Conservation (phyloP, 53 echinoderm and acorn worm genomes). For the Astropecten irregularis region DNA sequence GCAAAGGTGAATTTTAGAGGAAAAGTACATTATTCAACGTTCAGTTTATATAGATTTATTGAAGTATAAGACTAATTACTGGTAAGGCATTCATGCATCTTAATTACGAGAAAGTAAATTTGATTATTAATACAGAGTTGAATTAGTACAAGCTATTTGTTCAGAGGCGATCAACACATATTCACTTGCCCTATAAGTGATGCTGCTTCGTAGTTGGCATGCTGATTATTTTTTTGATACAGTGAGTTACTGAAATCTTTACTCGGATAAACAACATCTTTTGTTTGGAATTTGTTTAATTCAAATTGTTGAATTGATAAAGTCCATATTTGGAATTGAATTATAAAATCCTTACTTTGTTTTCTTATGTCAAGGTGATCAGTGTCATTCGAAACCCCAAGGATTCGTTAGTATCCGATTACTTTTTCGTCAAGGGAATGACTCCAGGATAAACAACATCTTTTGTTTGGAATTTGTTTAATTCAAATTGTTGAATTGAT, state of each 20-base stretch:
- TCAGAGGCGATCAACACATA: neutral
- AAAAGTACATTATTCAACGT: neutral
- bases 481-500: no score
- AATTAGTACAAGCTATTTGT: neutral
- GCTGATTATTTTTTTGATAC: no score
- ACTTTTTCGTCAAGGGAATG: constrained; percentile 17
- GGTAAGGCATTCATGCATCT: neutral
- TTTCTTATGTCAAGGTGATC: neutral
- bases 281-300: no score
- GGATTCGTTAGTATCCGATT: neutral
- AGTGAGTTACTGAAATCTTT: no score
- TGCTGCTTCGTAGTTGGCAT: no score
- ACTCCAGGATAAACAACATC: no score
- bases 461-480: no score
- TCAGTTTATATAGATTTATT: neutral
- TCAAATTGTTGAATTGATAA: no score
- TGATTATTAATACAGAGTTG: neutral
- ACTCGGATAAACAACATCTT: no score
- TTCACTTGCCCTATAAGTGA: no score
- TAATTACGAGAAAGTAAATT: no score
- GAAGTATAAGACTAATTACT: neutral
- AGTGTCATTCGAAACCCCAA: constrained; percentile 8
- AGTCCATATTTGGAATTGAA: no score
- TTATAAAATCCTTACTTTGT: neutral
- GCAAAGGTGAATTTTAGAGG: constrained; percentile 42